Conservation (phyloP, 2,888 invertebrate species). For the Trachelus tabidus region DNA sequence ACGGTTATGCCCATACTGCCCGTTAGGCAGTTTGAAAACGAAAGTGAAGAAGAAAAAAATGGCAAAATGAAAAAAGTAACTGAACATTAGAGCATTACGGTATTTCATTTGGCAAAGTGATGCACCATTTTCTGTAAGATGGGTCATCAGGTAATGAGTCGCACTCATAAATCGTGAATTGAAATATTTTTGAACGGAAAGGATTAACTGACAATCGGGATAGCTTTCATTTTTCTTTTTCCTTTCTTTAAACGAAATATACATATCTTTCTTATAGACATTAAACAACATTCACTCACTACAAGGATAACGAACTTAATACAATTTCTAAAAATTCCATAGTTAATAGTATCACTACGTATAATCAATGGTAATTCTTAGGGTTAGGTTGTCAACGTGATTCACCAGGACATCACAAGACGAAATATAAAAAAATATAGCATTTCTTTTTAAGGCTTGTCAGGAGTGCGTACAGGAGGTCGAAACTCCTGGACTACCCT, state of each 20-base stretch:
- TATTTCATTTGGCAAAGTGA: background rate
- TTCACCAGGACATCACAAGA: background rate
- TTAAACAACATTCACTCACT: background rate
- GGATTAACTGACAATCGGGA: background rate
- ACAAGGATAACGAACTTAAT: background rate
- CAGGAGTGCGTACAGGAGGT: conserved; percentile 32
- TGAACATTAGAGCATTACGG: background rate
- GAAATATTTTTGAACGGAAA: background rate
- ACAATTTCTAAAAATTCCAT: background rate
- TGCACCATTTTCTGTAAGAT: background rate
- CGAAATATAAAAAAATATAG: background rate
- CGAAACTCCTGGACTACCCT: conserved; percentile 54
- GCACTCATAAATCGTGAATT: background rate
- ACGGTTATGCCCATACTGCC: too few species aligned
- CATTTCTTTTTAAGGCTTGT: background rate
- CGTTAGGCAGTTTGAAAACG: background rate
- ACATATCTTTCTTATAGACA: background rate
- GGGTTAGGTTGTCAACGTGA: background rate
- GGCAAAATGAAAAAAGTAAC: background rate
- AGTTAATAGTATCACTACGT: background rate
- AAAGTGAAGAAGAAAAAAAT: background rate
- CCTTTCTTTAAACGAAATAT: background rate
- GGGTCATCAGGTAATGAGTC: background rate
- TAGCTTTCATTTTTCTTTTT: background rate
- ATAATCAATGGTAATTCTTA: background rate